Conservation (phyloP, 2,113 vertebrate species). For the Plecotus auritus region DNA sequence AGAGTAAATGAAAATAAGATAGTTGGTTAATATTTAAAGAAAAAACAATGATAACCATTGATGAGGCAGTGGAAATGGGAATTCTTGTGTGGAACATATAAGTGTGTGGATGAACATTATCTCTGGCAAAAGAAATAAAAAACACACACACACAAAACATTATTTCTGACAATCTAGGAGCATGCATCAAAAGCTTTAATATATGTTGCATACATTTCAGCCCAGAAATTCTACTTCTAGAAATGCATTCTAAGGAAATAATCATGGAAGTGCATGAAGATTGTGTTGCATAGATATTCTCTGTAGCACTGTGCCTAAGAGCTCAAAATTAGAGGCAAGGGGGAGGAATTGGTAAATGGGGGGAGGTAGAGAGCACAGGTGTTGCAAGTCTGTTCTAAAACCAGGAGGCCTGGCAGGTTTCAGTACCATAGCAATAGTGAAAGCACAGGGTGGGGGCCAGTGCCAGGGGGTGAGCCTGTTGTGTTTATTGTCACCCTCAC, state of each 20-base stretch:
- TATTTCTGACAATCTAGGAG: background rate
- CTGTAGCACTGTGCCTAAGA: background rate
- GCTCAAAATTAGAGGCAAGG: background rate
- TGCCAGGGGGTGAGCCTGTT: background rate
- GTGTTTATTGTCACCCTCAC: background rate
- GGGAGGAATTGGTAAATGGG: background rate
- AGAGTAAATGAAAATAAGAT: conserved; percentile 2
- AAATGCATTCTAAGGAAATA: background rate
- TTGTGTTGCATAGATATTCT: background rate
- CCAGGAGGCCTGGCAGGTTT: background rate
- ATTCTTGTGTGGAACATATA: background rate
- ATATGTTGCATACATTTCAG: background rate
- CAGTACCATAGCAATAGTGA: background rate
- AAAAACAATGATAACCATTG: background rate
- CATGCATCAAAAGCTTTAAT: background rate
- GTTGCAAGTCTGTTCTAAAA: background rate
- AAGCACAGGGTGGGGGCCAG: background rate
- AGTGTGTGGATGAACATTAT: background rate
- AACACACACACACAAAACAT: background rate
- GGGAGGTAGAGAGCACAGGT: background rate
- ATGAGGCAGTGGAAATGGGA: background rate
- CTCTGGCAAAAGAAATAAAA: background rate
- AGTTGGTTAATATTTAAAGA: background rate
- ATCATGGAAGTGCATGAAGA: background rate
- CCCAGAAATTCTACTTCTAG: background rate